These are phyloP conservation scores for Drosophila helvetica DNA, from an alignment of 2,888 invertebrate genomes.

Conservation along the genomic window DNA sequence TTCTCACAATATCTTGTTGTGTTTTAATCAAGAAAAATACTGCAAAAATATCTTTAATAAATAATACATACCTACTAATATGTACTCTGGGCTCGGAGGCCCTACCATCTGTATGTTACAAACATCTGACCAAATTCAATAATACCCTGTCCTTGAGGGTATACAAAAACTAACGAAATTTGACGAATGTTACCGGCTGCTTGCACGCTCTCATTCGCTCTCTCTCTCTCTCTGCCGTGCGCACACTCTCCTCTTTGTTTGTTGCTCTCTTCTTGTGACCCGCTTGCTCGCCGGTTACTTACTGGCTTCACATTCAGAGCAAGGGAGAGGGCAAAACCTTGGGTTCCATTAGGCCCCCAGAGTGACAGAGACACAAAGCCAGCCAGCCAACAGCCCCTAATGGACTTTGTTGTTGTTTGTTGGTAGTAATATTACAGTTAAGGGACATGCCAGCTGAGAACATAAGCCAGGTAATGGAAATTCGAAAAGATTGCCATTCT, in stretches of 20 bases:
- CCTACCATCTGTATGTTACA: not conserved
- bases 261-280: not conserved
- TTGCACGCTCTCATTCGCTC: too few relatives aligned
- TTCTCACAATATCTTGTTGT: too few relatives aligned
- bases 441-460: not conserved
- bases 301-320: not conserved
- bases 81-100: too few relatives aligned
- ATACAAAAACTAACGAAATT: not conserved
- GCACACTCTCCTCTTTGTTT: not conserved
- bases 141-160: not conserved
- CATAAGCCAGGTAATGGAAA: slow-evolving; percentile 21
- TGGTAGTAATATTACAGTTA: slow-evolving; percentile 31
- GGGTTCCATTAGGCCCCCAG: not conserved
- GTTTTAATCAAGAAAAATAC: too few relatives aligned
- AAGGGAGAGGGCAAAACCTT: not conserved
- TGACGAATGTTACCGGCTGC: not conserved
- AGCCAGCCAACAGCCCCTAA: not conserved
- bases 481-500: not conserved
- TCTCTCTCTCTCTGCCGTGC: not conserved
- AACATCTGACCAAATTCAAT: not conserved
- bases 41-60: too few relatives aligned
- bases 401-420: not conserved
- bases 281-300: not conserved
- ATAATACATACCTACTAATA: too few relatives aligned
- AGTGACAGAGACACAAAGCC: too few relatives aligned